Evolutionary conservation across 2,797 vertebrate species (phyloP), one percentile per base, ranked within the genome.

Genomic region (Sebastes minor): DNA sequence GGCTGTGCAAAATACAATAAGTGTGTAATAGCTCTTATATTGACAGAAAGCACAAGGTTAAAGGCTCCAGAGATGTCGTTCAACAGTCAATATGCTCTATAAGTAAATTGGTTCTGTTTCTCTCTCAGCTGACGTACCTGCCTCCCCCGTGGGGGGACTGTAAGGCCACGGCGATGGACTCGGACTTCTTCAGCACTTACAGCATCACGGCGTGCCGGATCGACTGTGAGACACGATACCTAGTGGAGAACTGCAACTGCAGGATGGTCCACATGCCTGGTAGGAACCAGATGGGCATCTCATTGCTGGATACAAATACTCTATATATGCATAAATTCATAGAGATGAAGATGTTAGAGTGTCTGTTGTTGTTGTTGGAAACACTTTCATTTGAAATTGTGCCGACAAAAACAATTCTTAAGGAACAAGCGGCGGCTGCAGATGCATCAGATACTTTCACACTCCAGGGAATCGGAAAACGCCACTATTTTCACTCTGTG

Each of bases 261-360:
- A 97, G 98, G 87, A 99, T 99, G 98, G 98, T 99, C 57, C 98
- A 99, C 89, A 99, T 99, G 98, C 98, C 98, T 12, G 98, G 98
- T 99, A 95, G 76, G 95, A 38, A 35, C 49, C 28, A 35, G 22
- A n/a, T 12, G 8, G 20, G 3, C 28, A 2, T 53, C 6, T 70
- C 49, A 25, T 57, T 11, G 33, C 55, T 52, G 4, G 42, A 83
- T 12, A 46, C 20, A 61, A 23, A 87, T 30, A 4, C 46, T 2
- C 1, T 5, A 2, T 52, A n/a, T 35, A 35, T 71, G 3, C 49
- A 38, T 63, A 46, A 25, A n/a, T 30, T 52, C 23, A 6, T 46
- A 46, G 38, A 63, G 13, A 68, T 68, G 35, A 42, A 33, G 23
- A 74, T 62, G 33, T 64, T 28, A 14, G 3, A 6, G 13, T 22